These are phyloP conservation scores for Cactoblastis cactorum DNA, from an alignment of 2,888 invertebrate species.

Conservation along the genomic window DNA sequence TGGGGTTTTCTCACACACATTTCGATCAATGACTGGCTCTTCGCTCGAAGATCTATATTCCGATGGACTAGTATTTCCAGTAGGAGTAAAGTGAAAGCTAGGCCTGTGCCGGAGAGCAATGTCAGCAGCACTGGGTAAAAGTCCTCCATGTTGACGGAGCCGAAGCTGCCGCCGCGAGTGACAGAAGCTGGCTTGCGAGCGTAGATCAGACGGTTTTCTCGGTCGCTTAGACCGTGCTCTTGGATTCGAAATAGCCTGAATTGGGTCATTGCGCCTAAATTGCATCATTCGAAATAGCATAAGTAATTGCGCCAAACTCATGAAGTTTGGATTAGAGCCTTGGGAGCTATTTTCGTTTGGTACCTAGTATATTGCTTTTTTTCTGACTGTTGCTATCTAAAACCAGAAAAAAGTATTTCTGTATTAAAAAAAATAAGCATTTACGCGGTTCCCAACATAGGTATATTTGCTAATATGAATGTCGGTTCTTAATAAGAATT, in stretches of 20 bases:
- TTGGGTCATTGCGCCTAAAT: constrained; percentile 14
- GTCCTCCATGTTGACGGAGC: constrained; percentile 81
- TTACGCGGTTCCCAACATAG: constrained; percentile 50
- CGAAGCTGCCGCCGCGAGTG: constrained; percentile 75
- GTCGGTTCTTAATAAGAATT: constrained; percentile 42
- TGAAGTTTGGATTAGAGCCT: constrained; percentile 76
- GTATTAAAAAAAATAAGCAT: constrained; percentile 26
- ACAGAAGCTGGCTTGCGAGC: constrained; percentile 80
- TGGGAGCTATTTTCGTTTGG: constrained; percentile 79
- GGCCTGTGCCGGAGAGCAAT: constrained; percentile 55
- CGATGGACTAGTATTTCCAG: constrained; percentile 45
- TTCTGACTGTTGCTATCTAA: constrained; percentile 68
- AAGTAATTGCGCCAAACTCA: constrained; percentile 80
- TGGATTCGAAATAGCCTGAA: constrained; percentile 73
- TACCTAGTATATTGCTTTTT: constrained; percentile 81
- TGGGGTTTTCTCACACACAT: too few relatives aligned
- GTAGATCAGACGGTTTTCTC: constrained; percentile 76
- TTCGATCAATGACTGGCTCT: too few relatives aligned
- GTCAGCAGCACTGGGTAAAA: constrained; percentile 74
- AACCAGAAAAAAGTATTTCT: too few relatives aligned
- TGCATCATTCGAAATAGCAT: constrained; percentile 68
- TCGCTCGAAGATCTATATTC: constrained; percentile 1
- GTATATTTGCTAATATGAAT: constrained; percentile 35
- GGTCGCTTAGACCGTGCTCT: constrained; percentile 80
- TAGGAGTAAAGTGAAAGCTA: constrained; percentile 42